Base-by-base conservation (phyloP, 2,797 vertebrate genomes). In the Buceros bicornis region DNA sequence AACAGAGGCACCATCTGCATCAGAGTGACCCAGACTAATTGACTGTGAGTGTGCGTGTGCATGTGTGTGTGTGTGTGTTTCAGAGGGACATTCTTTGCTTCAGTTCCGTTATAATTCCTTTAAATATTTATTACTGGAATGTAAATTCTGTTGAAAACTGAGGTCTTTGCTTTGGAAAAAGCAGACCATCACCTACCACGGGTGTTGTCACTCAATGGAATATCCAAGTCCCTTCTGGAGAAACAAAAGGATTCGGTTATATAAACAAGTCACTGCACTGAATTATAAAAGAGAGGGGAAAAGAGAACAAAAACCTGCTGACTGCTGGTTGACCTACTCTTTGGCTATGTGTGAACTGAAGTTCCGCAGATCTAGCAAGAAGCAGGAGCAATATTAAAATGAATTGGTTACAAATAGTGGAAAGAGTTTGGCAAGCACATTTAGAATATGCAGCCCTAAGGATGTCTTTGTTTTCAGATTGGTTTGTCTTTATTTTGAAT, bases 61-160 rank as follows among this genome's bases (percentile, higher is more conserved):
- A 8, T 16, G 10, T 6, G 19, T 10, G 54, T 17, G 26, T 12
- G 8, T 8, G 16, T 42, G 11, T 8, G 25, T 7, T 19, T 93
- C 92, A 82, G 58, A 95, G 76, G 53, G 77, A 96, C 69, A 82
- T 85, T 86, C 85, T 96, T 95, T 96, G 79, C 65, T 95, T 95
- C 81, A 54, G 58, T 89, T 97, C 89, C 91, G 28, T 97, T 96
- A 87, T 71, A 92, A 95, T 97, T 96, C 81, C 94, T 97, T 97
- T 96, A 98, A 97, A 98, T 98, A 97, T 98, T 98, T 98, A 97
- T 96, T 95, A 92, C 87, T 69, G 89, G 88, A 96, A 96, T 94
- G 95, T 97, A 98, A 97, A 97, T 97, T 93, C 88, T 82, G 86
- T 82, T 90, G 82, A 91, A 96, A 97, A 93, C 71, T 60, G 93